Evolutionary conservation across 2,888 invertebrate species (phyloP).

Genomic region (Spisula solida): DNA sequence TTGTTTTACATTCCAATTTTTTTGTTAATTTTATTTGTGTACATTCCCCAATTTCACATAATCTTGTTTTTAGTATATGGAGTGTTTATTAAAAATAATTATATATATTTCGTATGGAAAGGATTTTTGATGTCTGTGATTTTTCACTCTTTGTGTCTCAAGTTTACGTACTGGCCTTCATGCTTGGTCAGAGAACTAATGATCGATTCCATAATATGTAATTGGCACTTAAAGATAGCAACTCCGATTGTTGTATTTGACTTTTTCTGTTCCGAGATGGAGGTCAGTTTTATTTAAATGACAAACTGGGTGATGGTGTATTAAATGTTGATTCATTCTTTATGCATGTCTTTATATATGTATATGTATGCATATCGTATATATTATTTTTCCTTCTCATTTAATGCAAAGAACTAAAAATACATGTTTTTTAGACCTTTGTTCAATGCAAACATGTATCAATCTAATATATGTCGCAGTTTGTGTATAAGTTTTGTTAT

Average conservation of each 20-base stretch:
- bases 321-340: not conserved
- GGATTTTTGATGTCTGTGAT: conserved; percentile 3
- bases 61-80: conserved; percentile 10
- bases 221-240: no score
- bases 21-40: not conserved
- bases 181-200: not conserved
- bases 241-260: not conserved
- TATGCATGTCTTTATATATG: not conserved
- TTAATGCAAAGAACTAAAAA: no score
- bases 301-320: not conserved
- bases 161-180: not conserved
- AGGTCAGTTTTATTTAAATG: not conserved
- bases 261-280: not conserved
- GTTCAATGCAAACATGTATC: no score
- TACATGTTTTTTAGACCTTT: no score
- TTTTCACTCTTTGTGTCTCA: not conserved
- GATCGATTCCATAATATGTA: no score
- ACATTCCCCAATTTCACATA: not conserved
- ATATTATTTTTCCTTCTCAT: no score
- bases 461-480: no score
- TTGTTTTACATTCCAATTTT: not conserved
- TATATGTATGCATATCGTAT: not conserved
- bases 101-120: not conserved
- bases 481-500: no score
- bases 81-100: not conserved